A percentile compares a stretch with the other conserved stretches of the same genome.
Evolutionary conservation across 1,140 invertebrate species (phyloP).

Genomic region (Whitmania pigra): DNA sequence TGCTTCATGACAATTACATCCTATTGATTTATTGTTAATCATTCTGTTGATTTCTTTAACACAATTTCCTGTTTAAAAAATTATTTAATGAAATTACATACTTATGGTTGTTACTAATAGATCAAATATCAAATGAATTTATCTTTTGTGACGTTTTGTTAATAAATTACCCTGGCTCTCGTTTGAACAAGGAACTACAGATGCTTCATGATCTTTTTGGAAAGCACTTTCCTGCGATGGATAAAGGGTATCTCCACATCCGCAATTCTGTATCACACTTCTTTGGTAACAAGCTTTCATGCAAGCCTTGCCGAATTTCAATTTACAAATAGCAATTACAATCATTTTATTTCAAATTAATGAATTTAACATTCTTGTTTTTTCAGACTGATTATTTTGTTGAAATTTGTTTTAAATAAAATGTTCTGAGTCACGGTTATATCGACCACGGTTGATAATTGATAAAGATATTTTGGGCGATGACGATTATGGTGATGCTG

Average conservation of each 20-base stretch:
- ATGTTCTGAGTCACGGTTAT: too few relatives aligned
- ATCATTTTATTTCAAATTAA: background rate
- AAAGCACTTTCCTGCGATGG: slow-evolving; percentile 15
- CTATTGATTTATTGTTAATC: background rate
- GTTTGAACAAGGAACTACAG: background rate
- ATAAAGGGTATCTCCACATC: slow-evolving; percentile 18
- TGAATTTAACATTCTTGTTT: too few relatives aligned
- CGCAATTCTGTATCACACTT: slow-evolving; percentile 19
- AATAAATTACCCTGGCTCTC: too few relatives aligned
- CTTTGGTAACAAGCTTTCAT: slow-evolving; percentile 24
- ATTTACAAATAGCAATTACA: too few relatives aligned
- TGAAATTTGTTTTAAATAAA: too few relatives aligned
- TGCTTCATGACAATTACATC: background rate
- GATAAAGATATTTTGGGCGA: too few relatives aligned
- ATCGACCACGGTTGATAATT: too few relatives aligned
- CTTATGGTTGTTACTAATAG: background rate
- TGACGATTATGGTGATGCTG: too few relatives aligned
- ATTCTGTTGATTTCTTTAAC: background rate
- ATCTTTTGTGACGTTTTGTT: too few relatives aligned
- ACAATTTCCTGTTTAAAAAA: too few relatives aligned
- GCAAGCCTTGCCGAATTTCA: slow-evolving; percentile 15
- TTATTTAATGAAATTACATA: background rate
- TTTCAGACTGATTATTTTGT: too few relatives aligned
- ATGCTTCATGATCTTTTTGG: background rate
- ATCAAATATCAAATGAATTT: too few relatives aligned